Evolutionary conservation across 2,797 vertebrate species (phyloP), one percentile per base, ranked within the genome.

Genomic region (Uromys caudimaculatus): DNA sequence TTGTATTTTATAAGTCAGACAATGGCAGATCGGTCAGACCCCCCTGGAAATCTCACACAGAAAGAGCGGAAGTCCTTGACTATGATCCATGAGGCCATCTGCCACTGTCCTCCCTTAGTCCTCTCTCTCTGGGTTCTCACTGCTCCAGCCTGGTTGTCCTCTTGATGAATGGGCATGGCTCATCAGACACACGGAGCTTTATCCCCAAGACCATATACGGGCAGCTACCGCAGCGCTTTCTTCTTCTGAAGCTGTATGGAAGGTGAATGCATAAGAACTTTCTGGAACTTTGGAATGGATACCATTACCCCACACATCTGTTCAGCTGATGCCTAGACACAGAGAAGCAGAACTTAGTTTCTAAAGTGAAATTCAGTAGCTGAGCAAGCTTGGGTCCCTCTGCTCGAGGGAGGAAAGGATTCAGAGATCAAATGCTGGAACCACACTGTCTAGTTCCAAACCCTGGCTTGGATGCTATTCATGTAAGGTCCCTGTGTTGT

Each of bases 241-340:
- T 60, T n/a, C 90, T 54, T 62, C 60, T n/a, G 3, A 41, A 89
- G 75, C 16, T 44, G 47, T 8, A 6, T 17, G 29, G 52, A 41
- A 41, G 13, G 14, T 8, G n/a, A 78, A 14, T n/a, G 17, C 47
- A 35, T 29, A 2, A 73, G 77, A 38, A 32, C 52, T 52, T 92
- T 71, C 76, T 79, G 62, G 73, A 86, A 71, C 35, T 82, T 96
- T 82, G 62, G 78, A 79, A 93, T 47, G 60, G 64, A 9, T 12
- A 24, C 14, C 58, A 32, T 69, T 54, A 24, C 38, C 35, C 78
- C 32, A 35, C 54, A 60, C 60, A 17, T 82, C 83, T 14, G 14
- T 60, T 77, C 64, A 23, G 7, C 69, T 41, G 86, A 41, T 79
- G 81, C 79, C 89, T 52, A 62, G 41, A 78, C 0, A 8, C 16